These are phyloP conservation scores for Loxodonta africana DNA, from an alignment of 2,113 vertebrate species.

Conservation along the genomic window DNA sequence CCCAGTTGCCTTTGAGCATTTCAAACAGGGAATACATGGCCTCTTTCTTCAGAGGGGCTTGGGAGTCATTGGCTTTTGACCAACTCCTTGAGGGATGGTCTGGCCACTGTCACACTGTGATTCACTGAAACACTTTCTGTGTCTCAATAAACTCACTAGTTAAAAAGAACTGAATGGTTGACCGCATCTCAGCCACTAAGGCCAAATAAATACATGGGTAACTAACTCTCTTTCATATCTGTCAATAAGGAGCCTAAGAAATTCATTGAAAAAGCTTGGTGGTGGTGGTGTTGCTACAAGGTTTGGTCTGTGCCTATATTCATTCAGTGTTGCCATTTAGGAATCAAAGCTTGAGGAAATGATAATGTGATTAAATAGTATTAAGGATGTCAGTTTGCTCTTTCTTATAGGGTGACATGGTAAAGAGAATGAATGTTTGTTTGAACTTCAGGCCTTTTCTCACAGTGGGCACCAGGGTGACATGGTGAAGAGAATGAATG, in stretches of 20 bases:
- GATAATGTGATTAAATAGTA: background rate
- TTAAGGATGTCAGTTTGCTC: background rate
- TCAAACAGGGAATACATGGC: background rate
- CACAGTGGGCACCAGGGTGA: background rate
- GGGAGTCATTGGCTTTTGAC: background rate
- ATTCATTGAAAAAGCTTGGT: background rate
- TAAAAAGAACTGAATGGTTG: background rate
- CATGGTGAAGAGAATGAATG: background rate
- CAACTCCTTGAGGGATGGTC: no score
- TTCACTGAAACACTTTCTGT: background rate
- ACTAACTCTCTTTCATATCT: background rate
- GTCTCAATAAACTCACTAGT: background rate
- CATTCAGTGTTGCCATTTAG: background rate
- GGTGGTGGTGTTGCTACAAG: background rate
- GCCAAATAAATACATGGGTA: background rate
- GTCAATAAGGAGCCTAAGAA: background rate
- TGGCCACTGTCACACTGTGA: background rate
- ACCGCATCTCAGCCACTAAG: background rate
- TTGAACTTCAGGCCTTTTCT: background rate
- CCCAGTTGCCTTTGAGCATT: background rate
- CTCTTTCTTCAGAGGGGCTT: background rate
- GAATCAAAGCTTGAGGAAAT: background rate
- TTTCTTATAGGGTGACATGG: background rate
- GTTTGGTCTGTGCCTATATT: background rate
- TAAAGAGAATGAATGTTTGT: background rate